These are phyloP conservation scores for Amphilophus citrinellus DNA, from an alignment of 2,113 vertebrate species.

Conservation along the genomic window DNA sequence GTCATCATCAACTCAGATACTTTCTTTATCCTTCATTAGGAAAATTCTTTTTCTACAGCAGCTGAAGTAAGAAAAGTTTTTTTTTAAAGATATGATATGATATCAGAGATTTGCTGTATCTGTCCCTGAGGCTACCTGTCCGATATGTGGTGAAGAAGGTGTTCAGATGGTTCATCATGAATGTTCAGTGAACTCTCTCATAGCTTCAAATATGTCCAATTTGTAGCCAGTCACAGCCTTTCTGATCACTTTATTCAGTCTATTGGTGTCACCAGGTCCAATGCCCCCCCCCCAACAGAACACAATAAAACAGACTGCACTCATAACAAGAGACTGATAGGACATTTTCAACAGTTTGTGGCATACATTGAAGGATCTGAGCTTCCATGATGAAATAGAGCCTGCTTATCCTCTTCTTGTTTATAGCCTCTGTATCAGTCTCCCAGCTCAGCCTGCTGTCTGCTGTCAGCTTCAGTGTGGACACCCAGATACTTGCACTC, in stretches of 20 bases:
- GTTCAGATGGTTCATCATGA: neutral
- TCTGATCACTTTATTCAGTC: neutral
- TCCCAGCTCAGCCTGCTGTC: neutral
- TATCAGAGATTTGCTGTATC: neutral
- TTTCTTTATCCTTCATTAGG: neutral
- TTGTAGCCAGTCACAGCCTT: neutral
- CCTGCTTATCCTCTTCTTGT: neutral
- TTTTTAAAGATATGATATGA: neutral
- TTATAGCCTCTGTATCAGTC: neutral
- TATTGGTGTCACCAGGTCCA: too few species aligned
- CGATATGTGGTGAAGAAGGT: neutral
- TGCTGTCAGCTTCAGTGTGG: neutral
- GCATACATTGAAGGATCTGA: neutral
- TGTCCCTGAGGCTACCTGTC: neutral
- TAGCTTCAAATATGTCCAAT: neutral
- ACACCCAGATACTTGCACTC: neutral
- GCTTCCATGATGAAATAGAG: neutral
- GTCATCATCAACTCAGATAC: neutral
- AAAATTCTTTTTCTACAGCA: neutral
- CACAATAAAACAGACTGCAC: neutral
- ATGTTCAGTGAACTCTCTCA: neutral
- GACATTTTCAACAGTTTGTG: neutral
- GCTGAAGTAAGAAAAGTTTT: neutral
- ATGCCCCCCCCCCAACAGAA: neutral
- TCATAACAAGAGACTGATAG: rapidly evolving